phyloP scores from a whole-genome alignment of 2,797 vertebrate genomes.

The Rhinoraja longicauda region DNA sequence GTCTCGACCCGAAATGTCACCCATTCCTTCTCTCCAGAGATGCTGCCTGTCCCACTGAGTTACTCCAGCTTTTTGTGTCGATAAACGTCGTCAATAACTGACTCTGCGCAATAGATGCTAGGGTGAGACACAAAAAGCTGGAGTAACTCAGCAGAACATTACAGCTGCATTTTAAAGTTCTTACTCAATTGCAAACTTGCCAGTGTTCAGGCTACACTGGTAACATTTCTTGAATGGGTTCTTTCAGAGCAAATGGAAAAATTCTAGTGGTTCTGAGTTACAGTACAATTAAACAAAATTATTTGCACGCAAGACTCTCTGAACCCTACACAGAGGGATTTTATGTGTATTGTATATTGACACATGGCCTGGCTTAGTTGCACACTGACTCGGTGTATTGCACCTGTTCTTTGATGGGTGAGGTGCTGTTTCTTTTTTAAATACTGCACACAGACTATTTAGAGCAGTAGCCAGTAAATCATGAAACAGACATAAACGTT shows the following conservation, averaged over 20 bases:
- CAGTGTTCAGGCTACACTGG: conserved; percentile 22
- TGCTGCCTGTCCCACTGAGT: too few relatives aligned
- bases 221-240: conserved; percentile 36
- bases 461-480: conserved; percentile 30
- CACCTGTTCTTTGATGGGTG: conserved; percentile 34
- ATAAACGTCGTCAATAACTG: not conserved
- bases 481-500: conserved; percentile 33
- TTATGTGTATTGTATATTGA: conserved; percentile 39
- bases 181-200: conserved; percentile 19
- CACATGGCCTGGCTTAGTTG: conserved; percentile 29
- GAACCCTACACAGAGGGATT: conserved; percentile 33
- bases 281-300: conserved; percentile 39
- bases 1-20: too few relatives aligned
- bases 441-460: conserved; percentile 15
- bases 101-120: not conserved
- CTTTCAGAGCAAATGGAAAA: conserved; percentile 37
- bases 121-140: not conserved
- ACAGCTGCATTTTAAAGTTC: conserved; percentile 25
- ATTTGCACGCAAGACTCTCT: conserved; percentile 28
- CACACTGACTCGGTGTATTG: conserved; percentile 34
- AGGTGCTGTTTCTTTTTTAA: conserved; percentile 22
- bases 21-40: too few relatives aligned
- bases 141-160: not conserved
- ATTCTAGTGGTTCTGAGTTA: conserved; percentile 34
- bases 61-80: too few relatives aligned